Percentiles rank a stretch among this genome's conserved stretches.
Evolutionary conservation across 2,113 vertebrate species (phyloP).

Genomic region (Plectropomus leopardus): DNA sequence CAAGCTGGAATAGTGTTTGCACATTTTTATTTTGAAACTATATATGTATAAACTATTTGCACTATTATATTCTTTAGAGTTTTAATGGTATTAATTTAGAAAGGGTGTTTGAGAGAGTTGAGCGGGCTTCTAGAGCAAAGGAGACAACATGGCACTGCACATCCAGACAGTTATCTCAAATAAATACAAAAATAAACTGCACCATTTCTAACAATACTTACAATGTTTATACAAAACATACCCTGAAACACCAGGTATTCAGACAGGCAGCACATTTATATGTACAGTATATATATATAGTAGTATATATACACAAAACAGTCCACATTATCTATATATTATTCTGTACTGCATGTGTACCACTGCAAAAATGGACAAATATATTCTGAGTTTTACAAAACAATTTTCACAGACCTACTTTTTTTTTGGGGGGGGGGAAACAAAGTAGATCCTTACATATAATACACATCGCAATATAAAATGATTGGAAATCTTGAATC

Average conservation of each 20-base stretch:
- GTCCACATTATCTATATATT: constrained; percentile 75
- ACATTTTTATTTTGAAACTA: constrained; percentile 34
- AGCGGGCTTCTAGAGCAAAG: constrained; percentile 51
- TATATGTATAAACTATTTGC: constrained; percentile 3
- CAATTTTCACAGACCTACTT: constrained; percentile 88
- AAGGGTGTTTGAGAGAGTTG: background rate
- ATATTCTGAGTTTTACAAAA: constrained; percentile 84
- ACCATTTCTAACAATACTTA: constrained; percentile 87
- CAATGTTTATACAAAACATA: constrained; percentile 93
- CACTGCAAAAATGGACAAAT: constrained; percentile 85
- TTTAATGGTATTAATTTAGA: constrained; percentile 7
- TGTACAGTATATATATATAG: constrained; percentile 92
- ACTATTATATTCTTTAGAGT: constrained; percentile 1
- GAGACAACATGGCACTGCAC: constrained; percentile 86
- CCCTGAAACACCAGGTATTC: constrained; percentile 90
- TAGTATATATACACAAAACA: constrained; percentile 86
- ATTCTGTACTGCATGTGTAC: constrained; percentile 83
- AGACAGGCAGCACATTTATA: constrained; percentile 87
- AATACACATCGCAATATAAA: constrained; percentile 84
- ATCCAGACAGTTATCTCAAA: constrained; percentile 79
- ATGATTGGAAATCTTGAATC: constrained; percentile 77
- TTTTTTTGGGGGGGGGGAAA: constrained; percentile 87
- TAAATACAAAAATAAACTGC: constrained; percentile 89
- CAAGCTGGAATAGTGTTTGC: constrained; percentile 15
- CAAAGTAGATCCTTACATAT: constrained; percentile 88